These are phyloP conservation scores for Zophobas atratus DNA, from an alignment of 1,140 invertebrate genomes.

Conservation along the genomic window DNA sequence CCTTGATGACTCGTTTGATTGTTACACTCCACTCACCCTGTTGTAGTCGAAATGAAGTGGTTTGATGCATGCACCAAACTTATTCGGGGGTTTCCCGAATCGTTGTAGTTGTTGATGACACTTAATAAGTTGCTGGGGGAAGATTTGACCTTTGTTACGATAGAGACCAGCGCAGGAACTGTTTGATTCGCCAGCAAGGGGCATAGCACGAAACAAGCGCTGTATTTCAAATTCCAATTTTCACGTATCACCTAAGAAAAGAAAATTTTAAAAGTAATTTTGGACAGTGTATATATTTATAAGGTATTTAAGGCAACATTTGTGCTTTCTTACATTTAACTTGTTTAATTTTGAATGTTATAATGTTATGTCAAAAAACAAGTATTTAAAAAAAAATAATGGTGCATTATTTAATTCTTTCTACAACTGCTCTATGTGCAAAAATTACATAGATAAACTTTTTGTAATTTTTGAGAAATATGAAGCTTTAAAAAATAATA, in stretches of 20 bases:
- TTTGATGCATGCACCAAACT: slow-evolving; percentile 93
- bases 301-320: too few relatives aligned
- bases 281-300: too few relatives aligned
- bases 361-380: too few relatives aligned
- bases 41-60: slow-evolving; percentile 94
- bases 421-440: too few relatives aligned
- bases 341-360: too few relatives aligned
- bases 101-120: slow-evolving; percentile 71
- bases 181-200: slow-evolving; percentile 74
- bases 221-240: slow-evolving; percentile 96
- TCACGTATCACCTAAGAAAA: slow-evolving; percentile 83
- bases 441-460: too few relatives aligned
- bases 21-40: slow-evolving; percentile 69
- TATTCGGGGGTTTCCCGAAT: slow-evolving; percentile 67
- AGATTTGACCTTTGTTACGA: slow-evolving; percentile 74
- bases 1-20: neutral
- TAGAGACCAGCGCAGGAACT: slow-evolving; percentile 79
- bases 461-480: too few relatives aligned
- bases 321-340: too few relatives aligned
- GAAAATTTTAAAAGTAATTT: neutral
- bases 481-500: too few relatives aligned
- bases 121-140: slow-evolving; percentile 77
- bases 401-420: too few relatives aligned
- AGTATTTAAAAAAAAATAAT: too few relatives aligned
- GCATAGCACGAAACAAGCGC: slow-evolving; percentile 91